Base-by-base conservation (phyloP, 2,113 vertebrate species). In the Alethe castanea region DNA sequence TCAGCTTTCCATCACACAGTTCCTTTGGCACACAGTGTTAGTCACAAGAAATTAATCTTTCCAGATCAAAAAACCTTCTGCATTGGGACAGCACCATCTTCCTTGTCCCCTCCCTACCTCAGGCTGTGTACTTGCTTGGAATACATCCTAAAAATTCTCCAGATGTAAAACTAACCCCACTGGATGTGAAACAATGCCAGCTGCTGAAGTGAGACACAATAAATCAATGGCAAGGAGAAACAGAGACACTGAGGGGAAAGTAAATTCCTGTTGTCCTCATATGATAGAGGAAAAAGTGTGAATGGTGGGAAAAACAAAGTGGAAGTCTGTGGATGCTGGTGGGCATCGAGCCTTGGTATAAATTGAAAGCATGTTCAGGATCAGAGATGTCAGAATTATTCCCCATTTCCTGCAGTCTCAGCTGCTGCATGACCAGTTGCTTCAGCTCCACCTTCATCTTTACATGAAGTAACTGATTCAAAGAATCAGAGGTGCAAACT, bases 381-480 rank as follows among this genome's bases (percentile, higher is more conserved):
- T 62, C 26, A 90, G 76, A 96, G 88, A 96, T 94, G 88, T 90
- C 94, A 97, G 92, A 97, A 96, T 95, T 88, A 93, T 77, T 90
- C 79, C 64, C 81, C 93, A 90, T 94, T 92, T 44, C 70, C 85
- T 88, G 78, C 47, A 81, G 67, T 70, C 74, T 88, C 5, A 81
- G n/a, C 35, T 67, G 35, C 60, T 62, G 66, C 79, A 64, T 33
- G 79, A 70, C 47, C 67, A 62, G 40, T 53, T 64, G 60, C 44
- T 92, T 90, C 78, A 72, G 9, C 35, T 82, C 24, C 54, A 29
- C 1, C 2, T 57, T 81, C 45, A 25, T 5, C 45, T 80, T 53
- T 38, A 57, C 8, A 8, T 14, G 44, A 38, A 64, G 15, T 10
- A 66, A 61, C 8, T 4, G 1, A 35, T 48, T 60, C n/a, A 54